These are phyloP conservation scores for Nettapus auritus DNA, from an alignment of 2,113 vertebrate genomes.

Conservation along the genomic window DNA sequence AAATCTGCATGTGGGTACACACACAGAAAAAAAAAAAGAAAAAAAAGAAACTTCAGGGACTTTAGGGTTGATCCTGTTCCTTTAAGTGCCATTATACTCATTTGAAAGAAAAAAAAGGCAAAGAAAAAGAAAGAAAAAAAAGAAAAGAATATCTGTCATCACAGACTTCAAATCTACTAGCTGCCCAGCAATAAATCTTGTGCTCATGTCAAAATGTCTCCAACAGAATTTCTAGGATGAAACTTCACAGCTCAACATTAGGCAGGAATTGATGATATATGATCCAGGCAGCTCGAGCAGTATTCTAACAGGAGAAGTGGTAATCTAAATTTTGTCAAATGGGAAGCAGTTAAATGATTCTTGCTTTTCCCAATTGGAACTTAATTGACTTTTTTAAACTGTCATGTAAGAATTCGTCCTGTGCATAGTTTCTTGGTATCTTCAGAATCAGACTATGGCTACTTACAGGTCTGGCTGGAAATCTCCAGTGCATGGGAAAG, in stretches of 20 bases:
- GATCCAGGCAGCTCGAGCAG: background rate
- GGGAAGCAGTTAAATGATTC: background rate
- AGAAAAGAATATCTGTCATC: background rate
- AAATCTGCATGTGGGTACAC: background rate
- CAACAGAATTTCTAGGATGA: slow-evolving; percentile 22
- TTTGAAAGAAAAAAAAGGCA: background rate
- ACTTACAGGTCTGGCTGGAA: background rate
- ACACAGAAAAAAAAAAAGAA: background rate
- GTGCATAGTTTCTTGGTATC: background rate
- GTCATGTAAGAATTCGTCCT: background rate
- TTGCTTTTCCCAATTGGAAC: background rate
- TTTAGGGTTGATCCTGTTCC: slow-evolving; percentile 1
- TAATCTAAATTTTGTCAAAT: slow-evolving; percentile 14
- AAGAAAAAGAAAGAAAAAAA: background rate
- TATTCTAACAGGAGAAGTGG: background rate
- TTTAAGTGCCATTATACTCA: background rate
- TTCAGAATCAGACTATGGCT: background rate
- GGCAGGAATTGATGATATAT: slow-evolving; percentile 26
- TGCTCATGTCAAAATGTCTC: slow-evolving; percentile 26
- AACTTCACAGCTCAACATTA: slow-evolving; percentile 35
- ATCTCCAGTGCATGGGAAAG: background rate
- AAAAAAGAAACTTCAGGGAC: background rate
- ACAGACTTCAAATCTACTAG: background rate
- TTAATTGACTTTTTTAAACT: background rate
- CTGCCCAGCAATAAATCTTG: slow-evolving; percentile 43